phyloP scores from a whole-genome alignment of 2,113 vertebrate genomes.

The Phalacrocorax brasilianus region DNA sequence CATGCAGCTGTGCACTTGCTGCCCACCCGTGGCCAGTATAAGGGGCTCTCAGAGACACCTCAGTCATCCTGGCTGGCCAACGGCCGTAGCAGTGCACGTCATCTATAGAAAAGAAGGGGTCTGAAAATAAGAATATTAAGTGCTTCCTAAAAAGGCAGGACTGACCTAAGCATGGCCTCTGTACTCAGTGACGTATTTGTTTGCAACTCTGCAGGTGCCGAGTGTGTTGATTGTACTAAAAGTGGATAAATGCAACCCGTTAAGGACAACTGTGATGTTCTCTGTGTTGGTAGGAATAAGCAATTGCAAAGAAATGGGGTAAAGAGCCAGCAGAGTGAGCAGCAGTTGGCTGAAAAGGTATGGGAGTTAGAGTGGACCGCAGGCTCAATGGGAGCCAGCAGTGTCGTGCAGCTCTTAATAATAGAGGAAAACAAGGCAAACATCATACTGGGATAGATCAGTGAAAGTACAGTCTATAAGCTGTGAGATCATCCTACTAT shows the following conservation, averaged over 20 bases:
- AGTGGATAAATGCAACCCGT: background rate
- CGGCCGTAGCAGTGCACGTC: background rate
- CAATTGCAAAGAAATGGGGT: background rate
- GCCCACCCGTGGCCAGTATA: background rate
- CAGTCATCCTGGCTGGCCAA: background rate
- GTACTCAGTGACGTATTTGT: background rate
- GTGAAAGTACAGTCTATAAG: background rate
- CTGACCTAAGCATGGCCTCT: background rate
- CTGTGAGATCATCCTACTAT: constrained; percentile 6
- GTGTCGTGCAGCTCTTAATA: background rate
- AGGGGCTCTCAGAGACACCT: background rate
- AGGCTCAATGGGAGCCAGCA: background rate
- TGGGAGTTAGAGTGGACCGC: background rate
- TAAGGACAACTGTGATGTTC: background rate
- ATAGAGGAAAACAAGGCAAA: background rate
- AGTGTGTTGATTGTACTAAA: background rate
- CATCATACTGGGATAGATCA: background rate
- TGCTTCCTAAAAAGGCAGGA: background rate
- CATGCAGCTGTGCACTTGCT: background rate
- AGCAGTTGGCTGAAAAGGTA: background rate
- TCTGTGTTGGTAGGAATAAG: background rate
- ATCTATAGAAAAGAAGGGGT: background rate
- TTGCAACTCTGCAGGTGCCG: background rate
- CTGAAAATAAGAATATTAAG: background rate
- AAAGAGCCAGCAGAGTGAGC: background rate